Evolutionary conservation across 2,797 vertebrate species (phyloP), one percentile per base, ranked within the genome.

Genomic region (Molossus alvarezi): DNA sequence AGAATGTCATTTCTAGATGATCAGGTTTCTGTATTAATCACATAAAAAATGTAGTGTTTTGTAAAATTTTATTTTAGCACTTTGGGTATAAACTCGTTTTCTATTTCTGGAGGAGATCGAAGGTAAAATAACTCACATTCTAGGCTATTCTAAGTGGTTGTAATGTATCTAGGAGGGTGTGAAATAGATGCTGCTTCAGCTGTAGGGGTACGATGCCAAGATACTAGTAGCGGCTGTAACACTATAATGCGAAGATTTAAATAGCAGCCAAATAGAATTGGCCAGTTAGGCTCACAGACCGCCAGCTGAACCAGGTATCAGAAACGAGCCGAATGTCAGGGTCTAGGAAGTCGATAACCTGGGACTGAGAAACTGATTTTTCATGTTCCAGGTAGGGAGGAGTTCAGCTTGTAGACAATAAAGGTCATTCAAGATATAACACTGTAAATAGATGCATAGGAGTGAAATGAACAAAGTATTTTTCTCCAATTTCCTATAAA

Each of bases 51-150:
- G 23, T 10, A 21, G 53, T n/a, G 64, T 21, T 48, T 91, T 76
- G 45, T 45, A 45, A 45, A 45, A 45, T 45, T 45, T 45, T 45
- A 45, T 45, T 45, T 41, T 85, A 48, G 21, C 25, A 13, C 87
- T 91, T 90, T 94, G 92, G 21, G 25, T 76, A 45, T 29, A 80
- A 94, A n/a, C 72, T 89, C 18, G 75, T 45, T 79, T 62, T 27
- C 29, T 37, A 48, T 80, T 96, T 87, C 71, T 84, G 88, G 58
- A 97, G 80, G 45, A 94, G 67, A 94, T 5, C 29, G 10, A 79
- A 85, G 18, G 57, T 69, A 71, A 91, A 94, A 80, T 64, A 94
- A 64, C 82, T 88, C 67, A 81, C 23, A 9, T 81, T 72, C 29
- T 75, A 4, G 48, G 20, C 58, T 81, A 4, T 53, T 17, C 57